phyloP scores from a whole-genome alignment of 2,888 invertebrate genomes.

The Cephus spinipes region DNA sequence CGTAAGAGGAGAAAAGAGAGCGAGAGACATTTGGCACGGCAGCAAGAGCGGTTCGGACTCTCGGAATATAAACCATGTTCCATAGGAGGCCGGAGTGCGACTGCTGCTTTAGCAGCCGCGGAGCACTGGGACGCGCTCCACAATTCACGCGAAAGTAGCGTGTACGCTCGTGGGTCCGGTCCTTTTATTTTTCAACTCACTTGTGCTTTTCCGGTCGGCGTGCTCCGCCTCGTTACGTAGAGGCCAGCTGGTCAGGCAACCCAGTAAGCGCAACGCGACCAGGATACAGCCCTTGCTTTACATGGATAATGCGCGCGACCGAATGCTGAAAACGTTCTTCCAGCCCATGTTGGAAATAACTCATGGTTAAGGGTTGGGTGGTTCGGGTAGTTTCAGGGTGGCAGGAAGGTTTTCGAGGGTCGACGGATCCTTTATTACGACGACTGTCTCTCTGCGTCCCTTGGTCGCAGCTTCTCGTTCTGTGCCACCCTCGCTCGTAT shows the following conservation, averaged over 20 bases:
- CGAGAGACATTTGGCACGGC: background rate
- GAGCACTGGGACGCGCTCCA: slow-evolving; percentile 1
- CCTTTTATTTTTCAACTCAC: slow-evolving; percentile 29
- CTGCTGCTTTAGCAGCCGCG: background rate
- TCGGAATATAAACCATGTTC: background rate
- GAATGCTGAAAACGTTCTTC: slow-evolving; percentile 37
- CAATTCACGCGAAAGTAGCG: slow-evolving; percentile 9
- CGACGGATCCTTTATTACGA: slow-evolving; percentile 53
- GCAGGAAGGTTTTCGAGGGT: slow-evolving; percentile 42
- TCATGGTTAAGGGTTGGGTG: slow-evolving; percentile 19
- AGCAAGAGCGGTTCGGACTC: background rate
- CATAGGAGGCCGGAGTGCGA: background rate
- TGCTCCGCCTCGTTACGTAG: slow-evolving; percentile 30
- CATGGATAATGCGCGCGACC: slow-evolving; percentile 28
- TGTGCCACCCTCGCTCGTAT: background rate
- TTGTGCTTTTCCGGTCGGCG: slow-evolving; percentile 36
- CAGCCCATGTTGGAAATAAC: slow-evolving; percentile 33
- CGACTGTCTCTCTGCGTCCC: background rate
- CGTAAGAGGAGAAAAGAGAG: background rate
- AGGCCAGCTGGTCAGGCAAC: background rate
- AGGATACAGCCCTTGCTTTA: slow-evolving; percentile 13
- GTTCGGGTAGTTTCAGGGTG: slow-evolving; percentile 10
- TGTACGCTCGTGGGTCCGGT: slow-evolving; percentile 5
- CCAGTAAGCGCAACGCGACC: background rate
- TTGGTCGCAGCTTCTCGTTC: background rate